phyloP scores from a whole-genome alignment of 2,888 invertebrate species.

The Monoplex corrugatus region DNA sequence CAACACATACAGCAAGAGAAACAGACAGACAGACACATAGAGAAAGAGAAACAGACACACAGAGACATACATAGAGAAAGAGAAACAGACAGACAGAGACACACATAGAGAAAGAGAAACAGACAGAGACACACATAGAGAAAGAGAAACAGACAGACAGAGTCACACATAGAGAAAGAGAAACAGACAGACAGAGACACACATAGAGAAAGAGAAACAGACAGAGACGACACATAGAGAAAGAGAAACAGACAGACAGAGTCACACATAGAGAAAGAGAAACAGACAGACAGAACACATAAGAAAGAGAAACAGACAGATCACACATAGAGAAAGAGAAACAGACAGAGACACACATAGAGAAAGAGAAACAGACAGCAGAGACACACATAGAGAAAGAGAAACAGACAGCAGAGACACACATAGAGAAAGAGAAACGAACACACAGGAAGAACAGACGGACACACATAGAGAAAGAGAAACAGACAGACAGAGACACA shows the following conservation, averaged over 20 bases:
- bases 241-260: neutral
- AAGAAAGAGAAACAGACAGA: neutral
- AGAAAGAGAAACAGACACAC: neutral
- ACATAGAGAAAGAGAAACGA: neutral
- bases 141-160: too few relatives aligned
- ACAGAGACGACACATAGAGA: neutral
- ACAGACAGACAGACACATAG: constrained; percentile 37
- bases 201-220: neutral
- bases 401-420: neutral
- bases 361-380: neutral
- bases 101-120: neutral
- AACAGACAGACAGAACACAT: neutral
- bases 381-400: neutral
- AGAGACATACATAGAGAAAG: neutral
- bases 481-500: too few relatives aligned
- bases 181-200: too few relatives aligned
- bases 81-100: neutral
- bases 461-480: neutral
- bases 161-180: neutral
- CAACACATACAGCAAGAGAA: constrained; percentile 16
- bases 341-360: neutral
- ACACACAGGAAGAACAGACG: neutral
- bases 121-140: too few relatives aligned
- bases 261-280: neutral
- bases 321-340: neutral